A percentile compares a stretch with the other conserved stretches of the same genome.
Evolutionary conservation across 2,888 invertebrate genomes (phyloP).

Genomic region (Tromatobia lineatoria): DNA sequence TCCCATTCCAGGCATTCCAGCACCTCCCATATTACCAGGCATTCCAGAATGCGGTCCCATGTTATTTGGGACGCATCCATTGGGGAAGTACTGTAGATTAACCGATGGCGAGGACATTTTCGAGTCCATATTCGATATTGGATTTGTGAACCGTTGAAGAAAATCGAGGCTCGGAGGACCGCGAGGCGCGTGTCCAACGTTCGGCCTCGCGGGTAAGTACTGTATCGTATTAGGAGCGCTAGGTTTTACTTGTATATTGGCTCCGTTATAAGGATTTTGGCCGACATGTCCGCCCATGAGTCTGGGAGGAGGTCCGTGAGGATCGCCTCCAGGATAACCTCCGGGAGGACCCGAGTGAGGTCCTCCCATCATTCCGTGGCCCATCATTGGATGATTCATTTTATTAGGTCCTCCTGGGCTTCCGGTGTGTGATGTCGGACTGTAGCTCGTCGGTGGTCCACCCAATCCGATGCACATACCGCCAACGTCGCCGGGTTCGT

Average conservation of each 20-base stretch:
- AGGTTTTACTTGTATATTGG: constrained; percentile 97
- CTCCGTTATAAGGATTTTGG: constrained; percentile 89
- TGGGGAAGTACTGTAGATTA: constrained; percentile 92
- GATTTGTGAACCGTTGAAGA: constrained; percentile 95
- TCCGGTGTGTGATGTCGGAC: constrained; percentile 82
- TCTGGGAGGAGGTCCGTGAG: constrained; percentile 87
- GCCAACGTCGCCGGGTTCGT: constrained; percentile 81
- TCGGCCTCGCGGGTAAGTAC: constrained; percentile 98
- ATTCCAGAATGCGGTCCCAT: constrained; percentile 85
- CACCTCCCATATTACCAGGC: constrained; percentile 85
- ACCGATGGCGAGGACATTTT: constrained; percentile 89
- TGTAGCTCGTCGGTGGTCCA: constrained; percentile 82
- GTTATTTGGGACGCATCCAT: constrained; percentile 86
- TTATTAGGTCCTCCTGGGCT: constrained; percentile 83
- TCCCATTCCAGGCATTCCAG: constrained; percentile 83
- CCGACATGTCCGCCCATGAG: constrained; percentile 82
- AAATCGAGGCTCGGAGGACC: constrained; percentile 96
- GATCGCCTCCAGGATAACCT: constrained; percentile 71
- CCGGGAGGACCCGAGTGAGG: constrained; percentile 69
- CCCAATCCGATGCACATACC: constrained; percentile 82
- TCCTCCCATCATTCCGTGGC: constrained; percentile 82
- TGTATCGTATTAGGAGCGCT: constrained; percentile 99
- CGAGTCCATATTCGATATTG: constrained; percentile 90
- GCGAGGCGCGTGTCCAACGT: constrained; percentile 91
- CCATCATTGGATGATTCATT: constrained; percentile 82